phyloP scores from a whole-genome alignment of 1,140 invertebrate genomes.

The Drosophila kepulauana region DNA sequence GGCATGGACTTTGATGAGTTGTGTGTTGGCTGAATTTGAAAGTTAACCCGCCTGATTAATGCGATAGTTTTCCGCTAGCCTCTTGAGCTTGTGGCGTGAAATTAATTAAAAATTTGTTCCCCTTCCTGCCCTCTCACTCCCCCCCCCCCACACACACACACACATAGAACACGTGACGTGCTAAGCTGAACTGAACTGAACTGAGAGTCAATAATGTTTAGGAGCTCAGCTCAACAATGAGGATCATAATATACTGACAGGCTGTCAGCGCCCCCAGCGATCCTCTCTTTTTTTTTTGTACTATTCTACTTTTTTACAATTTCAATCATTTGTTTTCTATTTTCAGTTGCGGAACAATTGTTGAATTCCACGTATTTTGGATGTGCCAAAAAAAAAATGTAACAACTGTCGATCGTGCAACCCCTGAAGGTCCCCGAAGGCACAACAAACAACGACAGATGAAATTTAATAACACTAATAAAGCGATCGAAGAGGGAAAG shows the following conservation, averaged over 20 bases:
- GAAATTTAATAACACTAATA: constrained; percentile 80
- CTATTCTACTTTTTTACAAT: constrained; percentile 21
- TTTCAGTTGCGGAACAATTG: constrained; percentile 8
- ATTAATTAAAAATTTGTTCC: constrained; percentile 62
- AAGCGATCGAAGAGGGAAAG: constrained; percentile 50
- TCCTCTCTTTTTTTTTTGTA: background rate
- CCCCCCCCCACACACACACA: background rate
- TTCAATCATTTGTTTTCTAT: constrained; percentile 35
- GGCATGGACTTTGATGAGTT: constrained; percentile 73
- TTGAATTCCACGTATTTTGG: constrained; percentile 50
- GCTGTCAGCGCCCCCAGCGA: constrained; percentile 31
- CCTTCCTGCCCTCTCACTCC: background rate
- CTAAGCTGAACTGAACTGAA: constrained; percentile 25
- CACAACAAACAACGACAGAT: constrained; percentile 40
- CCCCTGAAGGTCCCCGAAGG: constrained; percentile 28
- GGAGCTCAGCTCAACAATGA: constrained; percentile 21
- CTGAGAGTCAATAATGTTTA: constrained; percentile 37
- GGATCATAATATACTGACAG: constrained; percentile 20
- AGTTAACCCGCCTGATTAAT: constrained; percentile 72
- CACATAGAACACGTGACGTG: constrained; percentile 16
- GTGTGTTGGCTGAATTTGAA: constrained; percentile 35
- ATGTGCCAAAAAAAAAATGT: constrained; percentile 48
- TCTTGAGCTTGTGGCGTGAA: constrained; percentile 58
- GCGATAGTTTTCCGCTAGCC: constrained; percentile 66
- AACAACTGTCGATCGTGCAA: constrained; percentile 50